Evolutionary conservation across 35 echinoderm and acorn worm species (phyloP).

Genomic region (Acanthaster planci): DNA sequence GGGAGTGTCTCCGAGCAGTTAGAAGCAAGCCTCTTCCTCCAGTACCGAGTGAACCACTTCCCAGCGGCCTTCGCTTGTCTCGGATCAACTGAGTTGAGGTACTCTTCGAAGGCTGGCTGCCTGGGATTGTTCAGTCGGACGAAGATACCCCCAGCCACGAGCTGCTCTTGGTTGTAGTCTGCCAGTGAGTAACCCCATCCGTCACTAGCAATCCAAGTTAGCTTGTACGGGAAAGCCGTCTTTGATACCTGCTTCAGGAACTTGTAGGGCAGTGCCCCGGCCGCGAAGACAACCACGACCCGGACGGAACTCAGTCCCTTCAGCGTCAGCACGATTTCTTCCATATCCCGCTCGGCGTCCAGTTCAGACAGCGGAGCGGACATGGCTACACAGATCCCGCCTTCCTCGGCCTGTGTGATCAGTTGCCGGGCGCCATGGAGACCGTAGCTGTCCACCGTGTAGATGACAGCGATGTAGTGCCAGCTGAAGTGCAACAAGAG

Average conservation of each 20-base stretch:
- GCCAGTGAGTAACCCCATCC: conserved; percentile 21
- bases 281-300: conserved; percentile 45
- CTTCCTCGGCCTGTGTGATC: conserved; percentile 22
- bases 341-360: not conserved
- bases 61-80: not conserved
- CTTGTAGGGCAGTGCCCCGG: not conserved
- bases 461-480: conserved; percentile 89
- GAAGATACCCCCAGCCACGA: conserved; percentile 34
- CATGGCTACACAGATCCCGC: conserved; percentile 74
- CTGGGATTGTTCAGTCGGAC: conserved; percentile 20
- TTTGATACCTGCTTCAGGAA: conserved; percentile 23
- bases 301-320: not conserved
- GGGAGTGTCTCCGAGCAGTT: conserved; percentile 5
- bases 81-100: conserved; percentile 33
- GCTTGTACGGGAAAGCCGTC: conserved; percentile 14
- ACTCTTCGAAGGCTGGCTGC: conserved; percentile 32
- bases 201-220: conserved; percentile 54
- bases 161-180: not conserved
- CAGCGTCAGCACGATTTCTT: conserved; percentile 14
- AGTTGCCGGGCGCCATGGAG: conserved; percentile 62
- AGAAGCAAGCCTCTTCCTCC: not conserved
- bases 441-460: conserved; percentile 89
- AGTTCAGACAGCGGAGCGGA: conserved; percentile 19
- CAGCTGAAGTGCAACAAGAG: conserved; percentile 69
- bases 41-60: not conserved